These are phyloP conservation scores for Spatula versicolor DNA, from an alignment of 2,797 vertebrate genomes.

Conservation along the genomic window DNA sequence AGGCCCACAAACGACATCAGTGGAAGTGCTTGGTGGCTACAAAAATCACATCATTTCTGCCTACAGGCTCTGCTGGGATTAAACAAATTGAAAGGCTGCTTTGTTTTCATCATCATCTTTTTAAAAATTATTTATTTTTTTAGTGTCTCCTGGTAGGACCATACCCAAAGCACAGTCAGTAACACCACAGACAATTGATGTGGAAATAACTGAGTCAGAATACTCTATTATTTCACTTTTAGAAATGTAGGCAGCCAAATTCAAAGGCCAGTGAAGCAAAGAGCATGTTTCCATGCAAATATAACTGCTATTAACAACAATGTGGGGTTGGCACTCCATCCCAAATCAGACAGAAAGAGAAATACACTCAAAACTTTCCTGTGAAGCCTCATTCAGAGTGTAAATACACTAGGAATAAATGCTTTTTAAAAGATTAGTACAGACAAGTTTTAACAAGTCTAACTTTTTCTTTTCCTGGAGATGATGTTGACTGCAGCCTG, in stretches of 20 bases:
- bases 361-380: neutral
- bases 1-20: neutral
- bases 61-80: neutral
- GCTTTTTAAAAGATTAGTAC: neutral
- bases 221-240: neutral
- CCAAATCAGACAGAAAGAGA: neutral
- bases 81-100: neutral
- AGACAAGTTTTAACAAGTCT: neutral
- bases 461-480: neutral
- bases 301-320: neutral
- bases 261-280: neutral
- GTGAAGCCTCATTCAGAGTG: neutral
- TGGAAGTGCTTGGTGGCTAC: neutral
- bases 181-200: neutral
- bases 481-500: fast-evolving
- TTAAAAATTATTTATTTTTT: neutral
- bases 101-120: neutral
- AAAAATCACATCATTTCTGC: neutral
- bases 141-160: neutral
- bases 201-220: neutral
- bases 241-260: neutral
- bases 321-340: fast-evolving
- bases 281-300: neutral
- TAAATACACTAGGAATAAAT: neutral
- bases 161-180: neutral